Evolutionary conservation across 2,888 invertebrate species (phyloP), one percentile per base, ranked within the genome.

Genomic region (Xanthostigma xanthostigma): DNA sequence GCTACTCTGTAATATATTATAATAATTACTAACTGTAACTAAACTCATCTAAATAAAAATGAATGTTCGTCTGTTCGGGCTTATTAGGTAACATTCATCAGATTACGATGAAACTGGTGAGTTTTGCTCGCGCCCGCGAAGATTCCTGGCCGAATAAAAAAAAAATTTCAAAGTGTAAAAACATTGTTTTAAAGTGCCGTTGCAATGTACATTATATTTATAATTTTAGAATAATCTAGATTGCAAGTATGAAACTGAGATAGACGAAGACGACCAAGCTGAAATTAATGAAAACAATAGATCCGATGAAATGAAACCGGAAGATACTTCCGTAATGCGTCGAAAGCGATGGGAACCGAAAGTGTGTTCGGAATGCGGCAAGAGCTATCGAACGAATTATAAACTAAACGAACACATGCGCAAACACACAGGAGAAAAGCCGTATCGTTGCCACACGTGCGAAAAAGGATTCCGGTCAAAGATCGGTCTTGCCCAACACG

Each of bases 381-480:
- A 77, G 57, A 64, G 68, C 33, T 77, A 74, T 56, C 68, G 73
- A 51, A 74, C 76, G 0, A 76, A 76, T 60, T 76, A 76, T 54
- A 76, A 76, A 58, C 56, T 77, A n/a, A 63, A 68, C 35, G 73
- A 75, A 54, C 75, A 76, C 56, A 72, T 76, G 75, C 61, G 75
- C 13, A 75, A 73, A 52, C 77, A 77, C 53, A 75, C 76, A 0
- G 76, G 75, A 0, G 76, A 76, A 54, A 75, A 74, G 56, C 75
- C 76, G 2, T 77, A 69, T 56, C 71, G 75, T 50, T 78, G 78
- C 58, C 58, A 60, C 3, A 65, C 69, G 4, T 78, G 78, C 56
- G 72, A 73, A 2, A 77, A 77, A 57, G 70, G 73, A 8, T 78
- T 78, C 57, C 66, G 76, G 40, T 76, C 76, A 33, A 77, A 76